Conservation (phyloP, 2,888 invertebrate genomes). For the Chrysina gloriosa region DNA sequence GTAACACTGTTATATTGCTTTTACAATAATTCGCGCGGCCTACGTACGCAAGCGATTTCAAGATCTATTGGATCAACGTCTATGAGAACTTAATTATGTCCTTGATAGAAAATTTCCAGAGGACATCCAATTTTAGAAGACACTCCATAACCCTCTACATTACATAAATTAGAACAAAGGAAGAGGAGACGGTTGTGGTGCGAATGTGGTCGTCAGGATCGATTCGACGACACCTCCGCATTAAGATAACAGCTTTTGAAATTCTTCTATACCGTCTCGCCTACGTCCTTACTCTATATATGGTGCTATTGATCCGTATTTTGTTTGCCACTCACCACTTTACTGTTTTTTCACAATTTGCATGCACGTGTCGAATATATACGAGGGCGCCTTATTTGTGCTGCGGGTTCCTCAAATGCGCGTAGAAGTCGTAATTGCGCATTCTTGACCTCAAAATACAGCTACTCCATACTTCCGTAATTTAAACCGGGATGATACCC, state of each 20-base stretch:
- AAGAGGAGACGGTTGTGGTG: background rate
- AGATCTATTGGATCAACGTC: no score
- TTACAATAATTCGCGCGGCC: no score
- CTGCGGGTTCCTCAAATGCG: conserved; percentile 10
- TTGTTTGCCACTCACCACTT: conserved; percentile 20
- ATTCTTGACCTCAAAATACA: conserved; percentile 19
- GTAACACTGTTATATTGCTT: no score
- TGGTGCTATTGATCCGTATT: conserved; percentile 31
- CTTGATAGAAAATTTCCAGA: conserved; percentile 10
- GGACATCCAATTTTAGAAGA: background rate
- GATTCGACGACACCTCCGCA: conserved; percentile 31
- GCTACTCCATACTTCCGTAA: background rate
- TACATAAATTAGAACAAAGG: conserved; percentile 10
- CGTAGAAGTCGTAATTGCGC: conserved; percentile 20
- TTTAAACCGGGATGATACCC: background rate
- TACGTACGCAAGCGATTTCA: no score
- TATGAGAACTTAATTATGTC: background rate
- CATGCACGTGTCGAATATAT: conserved; percentile 32
- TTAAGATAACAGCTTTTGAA: conserved; percentile 37
- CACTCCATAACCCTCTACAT: background rate
- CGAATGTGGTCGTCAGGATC: conserved; percentile 17
- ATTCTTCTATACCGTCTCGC: conserved; percentile 32
- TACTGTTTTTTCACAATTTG: conserved; percentile 22
- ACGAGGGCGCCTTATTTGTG: background rate
- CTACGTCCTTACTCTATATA: conserved; percentile 32